Evolutionary conservation across 2,113 vertebrate genomes (phyloP), one percentile per base, ranked within the genome.

Genomic region (Perca flavescens): DNA sequence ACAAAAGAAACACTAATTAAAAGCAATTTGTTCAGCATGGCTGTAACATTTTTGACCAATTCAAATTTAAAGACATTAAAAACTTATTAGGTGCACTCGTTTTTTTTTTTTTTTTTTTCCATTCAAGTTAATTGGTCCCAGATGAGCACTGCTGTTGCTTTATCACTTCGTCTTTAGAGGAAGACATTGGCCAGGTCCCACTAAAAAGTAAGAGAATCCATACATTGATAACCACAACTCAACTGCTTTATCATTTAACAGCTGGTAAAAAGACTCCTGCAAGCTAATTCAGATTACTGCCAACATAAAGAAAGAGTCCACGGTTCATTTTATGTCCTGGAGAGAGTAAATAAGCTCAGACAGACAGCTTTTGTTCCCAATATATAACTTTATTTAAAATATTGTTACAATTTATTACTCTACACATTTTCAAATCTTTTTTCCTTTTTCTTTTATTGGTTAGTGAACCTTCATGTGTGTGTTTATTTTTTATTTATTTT

Each of bases 381-480:
- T 94, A 94, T 91, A 92, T 93, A 86, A 92, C 91, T 95, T 96
- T 96, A 95, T 96, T 96, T 95, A 95, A 96, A 96, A 96, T 95
- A 94, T 91, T 94, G 92, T 94, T 95, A 95, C 94, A 95, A 94
- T 93, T 94, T 94, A 93, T 95, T 89, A 94, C 91, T 94, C 91
- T 95, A 95, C 94, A 95, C 93, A 95, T 92, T 91, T 93, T 89
- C 81, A 90, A 93, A 91, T 75, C 73, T 80, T 82, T 86, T 82
- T 86, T 64, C 21, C 22, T 62, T 89, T 87, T 93, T 85, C 66
- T 82, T 86, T 90, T 66, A 88, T 84, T 92, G 88, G 93, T 95
- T 94, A 94, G 93, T 94, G 92, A 95, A 94, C 92, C 92, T 88
- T 92, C 68, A 84, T 87, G 86, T 89, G 86, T 89, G 78, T 77